Evolutionary conservation across 2,113 vertebrate species (phyloP), one percentile per base, ranked within the genome.

Genomic region (Crotalus helleri): DNA sequence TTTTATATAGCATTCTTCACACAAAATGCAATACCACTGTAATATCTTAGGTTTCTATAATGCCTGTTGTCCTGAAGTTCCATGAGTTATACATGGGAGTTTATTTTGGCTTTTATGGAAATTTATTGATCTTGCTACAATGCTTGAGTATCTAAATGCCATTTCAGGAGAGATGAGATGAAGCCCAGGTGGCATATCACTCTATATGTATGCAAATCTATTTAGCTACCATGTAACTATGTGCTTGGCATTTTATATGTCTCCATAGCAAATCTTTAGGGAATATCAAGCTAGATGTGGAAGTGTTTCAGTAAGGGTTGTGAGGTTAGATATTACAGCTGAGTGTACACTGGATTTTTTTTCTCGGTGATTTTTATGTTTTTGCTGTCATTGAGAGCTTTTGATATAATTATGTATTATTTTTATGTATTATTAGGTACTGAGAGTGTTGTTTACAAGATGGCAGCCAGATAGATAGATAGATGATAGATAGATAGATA

Each of bases 1-100:
- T 96, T 97, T 97, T 96, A 97, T 96, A 94, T 55, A 91, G 90
- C 92, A 93, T 94, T 90, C 91, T 96, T 95, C 95, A 96, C 93
- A 94, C 58, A 58, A 94, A 94, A 95, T 94, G 94, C 91, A 96
- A 96, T 96, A 96, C 95, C 93, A 90, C 58, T 55, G 59, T 91
- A 94, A 33, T 91, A 91, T 94, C 90, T 96, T 95, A 58, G 88
- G 93, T 93, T 96, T 95, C 85, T 89, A 91, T 49, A 57, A 94
- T 96, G 92, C n/a, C 85, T 96, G 92, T 94, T 92, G 86, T 95
- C 93, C 92, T 95, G 92, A 95, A 95, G 93, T 69, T 69, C 92
- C 91, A 91, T 88, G 21, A 85, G 4, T 1, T 91, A 81, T 92
- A 81, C 90, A 88, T 26, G 93, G 61, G 87, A 95, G 93, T 95